Conservation (phyloP, 2,888 invertebrate genomes). For the Melipona beecheii region DNA sequence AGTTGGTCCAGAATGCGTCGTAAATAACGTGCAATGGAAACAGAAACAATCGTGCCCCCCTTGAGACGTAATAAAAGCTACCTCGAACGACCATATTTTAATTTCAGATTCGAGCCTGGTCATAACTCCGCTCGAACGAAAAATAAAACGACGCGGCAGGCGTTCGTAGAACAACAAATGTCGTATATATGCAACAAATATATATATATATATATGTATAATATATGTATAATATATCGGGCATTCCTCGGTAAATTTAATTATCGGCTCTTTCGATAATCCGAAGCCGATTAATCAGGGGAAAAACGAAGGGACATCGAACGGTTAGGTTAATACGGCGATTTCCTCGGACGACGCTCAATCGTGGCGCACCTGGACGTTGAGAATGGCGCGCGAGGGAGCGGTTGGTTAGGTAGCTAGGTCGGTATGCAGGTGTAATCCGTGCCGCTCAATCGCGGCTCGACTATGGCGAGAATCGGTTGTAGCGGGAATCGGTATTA, state of each 20-base stretch:
- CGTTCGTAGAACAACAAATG: neutral
- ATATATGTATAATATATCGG: constrained; percentile 7
- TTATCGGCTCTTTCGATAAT: constrained; percentile 20
- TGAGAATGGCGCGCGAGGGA: no score
- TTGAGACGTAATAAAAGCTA: neutral
- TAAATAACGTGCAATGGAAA: neutral
- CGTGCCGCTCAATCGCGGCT: constrained; percentile 67
- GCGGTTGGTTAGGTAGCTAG: constrained; percentile 10
- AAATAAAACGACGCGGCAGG: no score
- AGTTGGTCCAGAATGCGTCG: neutral
- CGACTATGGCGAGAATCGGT: constrained; percentile 69
- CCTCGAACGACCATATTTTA: neutral
- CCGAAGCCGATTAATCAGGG: neutral
- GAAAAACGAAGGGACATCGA: constrained; percentile 1
- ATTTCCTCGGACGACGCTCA: constrained; percentile 21
- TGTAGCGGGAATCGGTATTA: constrained; percentile 71
- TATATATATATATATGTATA: no score
- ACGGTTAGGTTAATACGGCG: constrained; percentile 23
- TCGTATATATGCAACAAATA: neutral
- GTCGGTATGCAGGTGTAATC: constrained; percentile 68
- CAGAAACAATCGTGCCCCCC: neutral
- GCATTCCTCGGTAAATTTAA: constrained; percentile 40
- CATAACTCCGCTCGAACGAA: no score
- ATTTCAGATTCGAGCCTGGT: neutral
- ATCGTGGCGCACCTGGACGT: constrained; percentile 34